Conservation (phyloP, 2,797 vertebrate genomes). For the Myotis vivesi region DNA sequence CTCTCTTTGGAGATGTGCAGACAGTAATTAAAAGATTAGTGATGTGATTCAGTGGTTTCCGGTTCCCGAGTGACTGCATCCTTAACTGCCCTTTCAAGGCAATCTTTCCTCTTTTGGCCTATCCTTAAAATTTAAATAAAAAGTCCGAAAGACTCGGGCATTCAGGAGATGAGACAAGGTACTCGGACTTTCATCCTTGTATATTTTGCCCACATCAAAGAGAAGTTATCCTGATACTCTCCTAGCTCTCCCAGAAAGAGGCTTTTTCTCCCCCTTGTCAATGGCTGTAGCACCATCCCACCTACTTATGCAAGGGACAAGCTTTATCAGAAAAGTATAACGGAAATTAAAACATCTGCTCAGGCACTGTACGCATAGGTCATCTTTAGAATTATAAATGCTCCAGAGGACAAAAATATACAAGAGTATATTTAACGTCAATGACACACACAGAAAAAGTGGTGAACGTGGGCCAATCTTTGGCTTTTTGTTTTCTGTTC, state of each 20-base stretch:
- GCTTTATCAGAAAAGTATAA: neutral
- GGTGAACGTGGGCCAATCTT: neutral
- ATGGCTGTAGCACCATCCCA: neutral
- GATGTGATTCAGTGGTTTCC: neutral
- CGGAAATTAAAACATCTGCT: neutral
- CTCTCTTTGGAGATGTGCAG: conserved; percentile 24
- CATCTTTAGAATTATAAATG: neutral
- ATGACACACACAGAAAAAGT: neutral
- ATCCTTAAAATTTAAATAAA: conserved; percentile 50
- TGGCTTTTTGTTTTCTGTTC: neutral
- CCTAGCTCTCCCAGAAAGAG: neutral
- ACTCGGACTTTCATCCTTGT: neutral
- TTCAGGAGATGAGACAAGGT: neutral
- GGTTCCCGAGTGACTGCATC: neutral
- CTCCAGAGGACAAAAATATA: neutral
- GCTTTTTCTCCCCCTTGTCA: neutral
- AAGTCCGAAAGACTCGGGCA: conserved; percentile 24
- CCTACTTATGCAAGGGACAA: neutral
- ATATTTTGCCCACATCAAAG: conserved; percentile 7
- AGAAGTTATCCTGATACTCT: neutral
- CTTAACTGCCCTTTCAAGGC: neutral
- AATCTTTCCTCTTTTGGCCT: conserved; percentile 28
- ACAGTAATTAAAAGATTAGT: conserved; percentile 41
- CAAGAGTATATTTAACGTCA: neutral
- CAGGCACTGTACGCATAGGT: neutral